Evolutionary conservation across 2,113 vertebrate genomes (phyloP), one percentile per base, ranked within the genome.

Genomic region (Colistium nudipinnis): DNA sequence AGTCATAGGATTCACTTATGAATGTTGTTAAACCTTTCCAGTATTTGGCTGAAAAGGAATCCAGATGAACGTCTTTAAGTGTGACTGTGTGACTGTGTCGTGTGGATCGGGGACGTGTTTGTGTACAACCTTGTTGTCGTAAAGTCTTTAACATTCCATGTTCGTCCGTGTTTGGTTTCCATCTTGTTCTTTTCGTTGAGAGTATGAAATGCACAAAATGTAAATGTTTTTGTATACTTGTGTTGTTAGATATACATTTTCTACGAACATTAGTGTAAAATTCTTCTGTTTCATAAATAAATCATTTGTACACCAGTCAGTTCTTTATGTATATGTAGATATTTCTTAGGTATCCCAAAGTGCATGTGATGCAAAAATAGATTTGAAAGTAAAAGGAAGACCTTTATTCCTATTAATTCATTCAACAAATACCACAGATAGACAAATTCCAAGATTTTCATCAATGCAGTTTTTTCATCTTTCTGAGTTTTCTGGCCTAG

Each of bases 211-310:
- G 87, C 89, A 90, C 87, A 90, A 87, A 83, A 80, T 91, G 89
- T 92, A 82, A 70, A 87, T 83, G 70, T 76, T 76, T 81, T 74
- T 83, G 62, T 87, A 84, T 80, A 66, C 72, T 59, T 85, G 65
- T 88, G 74, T 86, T 85, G 69, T 89, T 78, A 78, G 74, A 90
- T 76, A 78, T 87, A 81, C 71, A 78, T 88, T 91, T 87, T 81
- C 55, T 82, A 83, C 64, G 76, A 78, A 78, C 45, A 63, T 75
- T 68, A 77, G 74, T 85, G 73, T 86, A 83, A 86, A 56, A 83
- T 87, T 74, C 76, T 86, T 82, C 64, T 81, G 68, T 88, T 90
- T 82, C 65, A 85, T 84, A 87, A 92, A 90, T 88, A 90, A 92
- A 90, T 77, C 51, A 70, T 71, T 87, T 86, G 49, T 91, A 89